Base-by-base conservation (phyloP, 2,797 vertebrate genomes). In the Myotis myotis region DNA sequence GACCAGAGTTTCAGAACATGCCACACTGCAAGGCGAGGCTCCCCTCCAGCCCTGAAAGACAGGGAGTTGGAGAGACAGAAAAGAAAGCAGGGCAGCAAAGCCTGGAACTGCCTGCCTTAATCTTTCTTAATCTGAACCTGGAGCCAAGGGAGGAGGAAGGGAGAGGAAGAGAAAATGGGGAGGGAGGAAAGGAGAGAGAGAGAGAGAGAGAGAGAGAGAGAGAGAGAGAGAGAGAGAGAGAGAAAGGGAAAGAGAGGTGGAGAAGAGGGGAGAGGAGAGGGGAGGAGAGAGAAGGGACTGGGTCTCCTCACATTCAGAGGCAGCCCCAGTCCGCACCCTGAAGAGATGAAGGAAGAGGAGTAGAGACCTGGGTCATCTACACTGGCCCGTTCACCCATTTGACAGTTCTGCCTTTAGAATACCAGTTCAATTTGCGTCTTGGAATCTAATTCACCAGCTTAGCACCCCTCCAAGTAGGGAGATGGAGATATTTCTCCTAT, bases 261-360 rank as follows among this genome's bases (percentile, higher is more conserved):
- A 17, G 3, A 9, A 0, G 13, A 36, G 13, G 1, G 36, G 51
- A 9, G 3, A 23, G 20, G 36, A 10, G 4, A 44, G 12, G 49
- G 6, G 2, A 5, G 16, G 6, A 13, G 33, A 55, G 8, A 76
- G 19, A 20, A 22, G 4, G 13, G 20, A 19, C 9, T 55, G 51
- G 33, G 8, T 44, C 28, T 28, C 70, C 47, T 76, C 11, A 55
- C 62, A 38, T 44, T 72, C 55, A 38, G 38, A 66, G 55, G 25
- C 8, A 76, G 44, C 49, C n/a, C 33, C 20, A 64, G 33, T 5
- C 7, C 8, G 74, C 10, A 85, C 13, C 15, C 6, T 7, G 15
- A 71, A 22, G 44, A 74, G 36, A 20, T 12, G 28, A 10, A 93
- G 17, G 11, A 75, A 64, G 23, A 81, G 15, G 36, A 88, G 4